A percentile compares a stretch with the other conserved stretches of the same genome.
phyloP scores from a whole-genome alignment of 2,888 invertebrate species.

The Tanypteryx hageni region DNA sequence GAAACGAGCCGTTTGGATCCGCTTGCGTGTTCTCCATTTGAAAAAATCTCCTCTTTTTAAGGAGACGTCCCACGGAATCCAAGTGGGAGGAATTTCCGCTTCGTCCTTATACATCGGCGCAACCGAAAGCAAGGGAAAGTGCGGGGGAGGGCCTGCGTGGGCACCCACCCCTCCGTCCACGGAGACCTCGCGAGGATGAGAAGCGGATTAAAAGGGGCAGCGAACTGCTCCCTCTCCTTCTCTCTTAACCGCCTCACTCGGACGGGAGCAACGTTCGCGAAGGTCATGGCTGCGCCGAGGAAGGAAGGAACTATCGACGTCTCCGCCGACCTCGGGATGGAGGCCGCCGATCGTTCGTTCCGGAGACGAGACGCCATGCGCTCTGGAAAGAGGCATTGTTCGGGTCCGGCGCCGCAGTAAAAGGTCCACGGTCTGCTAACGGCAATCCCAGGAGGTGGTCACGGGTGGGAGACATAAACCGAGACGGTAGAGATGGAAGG shows the following conservation, averaged over 20 bases:
- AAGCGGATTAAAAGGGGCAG: not conserved
- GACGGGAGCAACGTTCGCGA: slow-evolving; percentile 54
- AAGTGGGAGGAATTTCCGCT: not conserved
- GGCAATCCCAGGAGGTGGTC: not conserved
- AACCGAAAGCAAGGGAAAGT: slow-evolving; percentile 14
- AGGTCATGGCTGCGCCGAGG: slow-evolving; percentile 38
- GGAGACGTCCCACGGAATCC: not conserved
- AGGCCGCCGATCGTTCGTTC: not conserved
- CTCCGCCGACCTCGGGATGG: not conserved
- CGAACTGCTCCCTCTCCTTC: not conserved
- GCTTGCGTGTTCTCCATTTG: too few relatives aligned
- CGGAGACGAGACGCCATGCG: slow-evolving; percentile 20
- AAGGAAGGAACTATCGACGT: not conserved
- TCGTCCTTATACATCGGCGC: not conserved
- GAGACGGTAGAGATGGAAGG: not conserved
- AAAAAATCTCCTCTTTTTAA: too few relatives aligned
- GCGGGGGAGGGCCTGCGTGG: not conserved
- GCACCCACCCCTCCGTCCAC: not conserved
- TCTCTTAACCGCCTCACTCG: not conserved
- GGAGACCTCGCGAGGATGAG: too few relatives aligned
- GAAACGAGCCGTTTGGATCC: too few relatives aligned
- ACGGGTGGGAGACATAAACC: not conserved
- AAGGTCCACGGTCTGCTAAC: slow-evolving; percentile 20
- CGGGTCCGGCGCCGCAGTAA: not conserved
- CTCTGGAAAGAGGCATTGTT: not conserved